Percentiles rank a stretch among this genome's conserved stretches.
Evolutionary conservation across 1,140 invertebrate genomes (phyloP).

Genomic region (Micrasema minimum): DNA sequence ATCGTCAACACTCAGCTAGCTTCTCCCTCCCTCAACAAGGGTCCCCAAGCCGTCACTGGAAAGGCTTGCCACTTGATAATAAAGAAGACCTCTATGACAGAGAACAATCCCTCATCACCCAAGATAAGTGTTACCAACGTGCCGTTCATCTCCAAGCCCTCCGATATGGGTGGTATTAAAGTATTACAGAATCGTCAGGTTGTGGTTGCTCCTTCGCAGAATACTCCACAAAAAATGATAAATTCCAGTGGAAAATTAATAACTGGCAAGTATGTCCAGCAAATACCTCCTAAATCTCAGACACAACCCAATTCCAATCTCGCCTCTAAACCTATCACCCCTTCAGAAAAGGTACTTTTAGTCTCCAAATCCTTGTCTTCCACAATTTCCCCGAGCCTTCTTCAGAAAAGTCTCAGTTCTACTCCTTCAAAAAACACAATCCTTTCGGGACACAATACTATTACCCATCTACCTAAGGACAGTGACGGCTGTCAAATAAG

Average conservation of each 20-base stretch:
- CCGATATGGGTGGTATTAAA: constrained; percentile 59
- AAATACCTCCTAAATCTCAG: constrained; percentile 56
- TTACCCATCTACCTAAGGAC: constrained; percentile 56
- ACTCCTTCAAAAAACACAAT: constrained; percentile 61
- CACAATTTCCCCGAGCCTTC: constrained; percentile 56
- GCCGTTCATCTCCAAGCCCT: constrained; percentile 63
- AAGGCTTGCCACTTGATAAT: constrained; percentile 64
- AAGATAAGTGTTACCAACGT: constrained; percentile 63
- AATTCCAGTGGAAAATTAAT: constrained; percentile 60
- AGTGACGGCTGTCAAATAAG: constrained; percentile 40
- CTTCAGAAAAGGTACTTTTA: constrained; percentile 63
- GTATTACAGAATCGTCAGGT: constrained; percentile 61
- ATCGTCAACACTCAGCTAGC: constrained; percentile 47
- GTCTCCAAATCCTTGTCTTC: constrained; percentile 62
- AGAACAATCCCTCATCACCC: constrained; percentile 40
- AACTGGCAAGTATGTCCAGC: constrained; percentile 62
- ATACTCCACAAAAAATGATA: constrained; percentile 58
- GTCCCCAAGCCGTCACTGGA: constrained; percentile 55
- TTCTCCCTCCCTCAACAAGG: constrained; percentile 54
- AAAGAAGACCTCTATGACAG: constrained; percentile 58
- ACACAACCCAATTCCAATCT: constrained; percentile 54
- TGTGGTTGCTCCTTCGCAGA: constrained; percentile 56
- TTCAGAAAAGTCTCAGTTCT: constrained; percentile 46
- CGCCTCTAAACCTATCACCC: constrained; percentile 24
- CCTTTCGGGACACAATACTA: constrained; percentile 56